These are phyloP conservation scores for Apodemia zela DNA, from an alignment of 2,888 invertebrate species.

Conservation along the genomic window DNA sequence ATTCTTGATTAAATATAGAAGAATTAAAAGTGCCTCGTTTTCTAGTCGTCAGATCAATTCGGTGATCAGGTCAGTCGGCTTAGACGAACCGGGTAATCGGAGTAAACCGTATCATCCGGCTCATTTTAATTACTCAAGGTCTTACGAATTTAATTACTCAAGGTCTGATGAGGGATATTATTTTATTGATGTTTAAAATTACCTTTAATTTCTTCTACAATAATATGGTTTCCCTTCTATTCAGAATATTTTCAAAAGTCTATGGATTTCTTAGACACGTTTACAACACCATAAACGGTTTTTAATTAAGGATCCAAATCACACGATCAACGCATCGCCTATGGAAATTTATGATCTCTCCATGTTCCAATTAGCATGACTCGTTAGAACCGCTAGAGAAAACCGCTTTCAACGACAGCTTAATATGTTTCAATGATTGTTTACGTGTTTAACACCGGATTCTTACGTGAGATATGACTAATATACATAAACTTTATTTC, in stretches of 20 bases:
- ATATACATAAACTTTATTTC: too few relatives aligned
- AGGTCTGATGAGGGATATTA: too few relatives aligned
- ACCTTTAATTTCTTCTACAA: too few relatives aligned
- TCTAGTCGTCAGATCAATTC: too few relatives aligned
- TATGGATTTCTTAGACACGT: conserved; percentile 57
- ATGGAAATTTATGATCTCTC: conserved; percentile 46
- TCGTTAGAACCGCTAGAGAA: conserved; percentile 21
- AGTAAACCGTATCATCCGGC: too few relatives aligned
- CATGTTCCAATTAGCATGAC: conserved; percentile 54
- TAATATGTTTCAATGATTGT: conserved; percentile 9
- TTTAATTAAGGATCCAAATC: conserved; percentile 74
- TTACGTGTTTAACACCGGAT: background rate
- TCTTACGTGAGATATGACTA: background rate
- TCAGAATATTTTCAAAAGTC: conserved; percentile 37
- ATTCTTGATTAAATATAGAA: too few relatives aligned
- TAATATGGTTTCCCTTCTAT: conserved; percentile 16
- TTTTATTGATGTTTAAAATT: too few relatives aligned
- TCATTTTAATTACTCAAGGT: too few relatives aligned
- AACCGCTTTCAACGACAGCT: conserved; percentile 9
- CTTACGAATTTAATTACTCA: too few relatives aligned
- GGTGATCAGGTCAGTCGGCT: too few relatives aligned
- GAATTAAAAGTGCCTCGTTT: too few relatives aligned
- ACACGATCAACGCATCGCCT: conserved; percentile 54
- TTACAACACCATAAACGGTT: conserved; percentile 69
- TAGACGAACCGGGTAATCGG: too few relatives aligned